Evolutionary conservation across 2,797 vertebrate species (phyloP).

Genomic region (Leontocebus nigricollis): DNA sequence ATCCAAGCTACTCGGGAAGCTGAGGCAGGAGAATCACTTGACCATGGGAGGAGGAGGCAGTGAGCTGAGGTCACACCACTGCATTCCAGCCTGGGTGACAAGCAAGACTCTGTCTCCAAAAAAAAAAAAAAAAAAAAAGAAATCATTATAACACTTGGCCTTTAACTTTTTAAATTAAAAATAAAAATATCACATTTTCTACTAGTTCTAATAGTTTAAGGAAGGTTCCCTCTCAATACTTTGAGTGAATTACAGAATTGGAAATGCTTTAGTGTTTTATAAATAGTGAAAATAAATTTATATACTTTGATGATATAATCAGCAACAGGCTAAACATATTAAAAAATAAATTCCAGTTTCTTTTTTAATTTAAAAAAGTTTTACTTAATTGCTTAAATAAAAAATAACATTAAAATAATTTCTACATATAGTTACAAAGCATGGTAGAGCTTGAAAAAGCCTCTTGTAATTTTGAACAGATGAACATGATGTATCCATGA

Average conservation of each 20-base stretch:
- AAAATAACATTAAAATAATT: slow-evolving; percentile 76
- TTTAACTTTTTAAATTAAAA: slow-evolving; percentile 53
- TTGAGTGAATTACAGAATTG: background rate
- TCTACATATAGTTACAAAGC: slow-evolving; percentile 79
- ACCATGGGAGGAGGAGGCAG: background rate
- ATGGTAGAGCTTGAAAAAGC: slow-evolving; percentile 53
- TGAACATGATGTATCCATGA: slow-evolving; percentile 73
- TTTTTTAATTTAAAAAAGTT: slow-evolving; percentile 69
- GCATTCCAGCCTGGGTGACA: background rate
- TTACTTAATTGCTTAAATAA: slow-evolving; percentile 83
- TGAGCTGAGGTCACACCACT: background rate
- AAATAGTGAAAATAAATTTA: slow-evolving; percentile 42
- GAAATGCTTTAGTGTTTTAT: slow-evolving; percentile 28
- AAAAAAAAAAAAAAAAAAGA: background rate
- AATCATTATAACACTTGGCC: background rate
- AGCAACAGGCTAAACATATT: slow-evolving; percentile 8
- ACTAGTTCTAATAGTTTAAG: background rate
- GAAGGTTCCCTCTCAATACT: slow-evolving; percentile 4
- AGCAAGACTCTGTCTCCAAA: background rate
- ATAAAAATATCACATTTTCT: slow-evolving; percentile 14
- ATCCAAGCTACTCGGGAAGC: background rate
- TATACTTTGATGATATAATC: background rate
- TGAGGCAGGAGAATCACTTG: too few species aligned
- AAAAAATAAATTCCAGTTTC: background rate
- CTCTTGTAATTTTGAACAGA: slow-evolving; percentile 58